Evolutionary conservation across 2,888 invertebrate genomes (phyloP).

Genomic region (Melanostoma mellinum): DNA sequence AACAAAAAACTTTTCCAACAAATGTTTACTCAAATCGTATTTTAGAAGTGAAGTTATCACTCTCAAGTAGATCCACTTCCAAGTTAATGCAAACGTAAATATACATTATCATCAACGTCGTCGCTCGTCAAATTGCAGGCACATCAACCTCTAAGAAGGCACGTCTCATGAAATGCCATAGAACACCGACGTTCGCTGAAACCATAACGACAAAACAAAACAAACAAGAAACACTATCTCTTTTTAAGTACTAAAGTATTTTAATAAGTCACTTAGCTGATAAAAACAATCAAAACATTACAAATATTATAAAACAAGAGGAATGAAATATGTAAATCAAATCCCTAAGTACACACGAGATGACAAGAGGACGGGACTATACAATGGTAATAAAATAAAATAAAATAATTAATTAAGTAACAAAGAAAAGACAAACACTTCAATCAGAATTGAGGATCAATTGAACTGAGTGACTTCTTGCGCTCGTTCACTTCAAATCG

Average conservation of each 20-base stretch:
- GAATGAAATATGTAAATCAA: slow-evolving; percentile 16
- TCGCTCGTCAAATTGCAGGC: slow-evolving; percentile 7
- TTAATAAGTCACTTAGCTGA: slow-evolving; percentile 69
- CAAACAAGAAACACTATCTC: slow-evolving; percentile 25
- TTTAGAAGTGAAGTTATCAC: no score
- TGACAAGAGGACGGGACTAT: slow-evolving; percentile 12
- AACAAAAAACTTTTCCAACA: no score
- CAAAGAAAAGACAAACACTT: slow-evolving; percentile 20
- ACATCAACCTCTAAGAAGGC: slow-evolving; percentile 32
- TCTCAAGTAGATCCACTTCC: slow-evolving; percentile 5
- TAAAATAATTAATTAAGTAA: slow-evolving; percentile 41
- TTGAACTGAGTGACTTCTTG: slow-evolving; percentile 81
- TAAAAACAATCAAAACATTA: slow-evolving; percentile 66
- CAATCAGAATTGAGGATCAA: slow-evolving; percentile 72
- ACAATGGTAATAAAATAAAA: slow-evolving; percentile 8
- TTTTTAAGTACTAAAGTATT: slow-evolving; percentile 63
- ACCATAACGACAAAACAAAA: neutral
- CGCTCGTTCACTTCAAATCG: slow-evolving; percentile 85
- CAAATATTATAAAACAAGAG: slow-evolving; percentile 34
- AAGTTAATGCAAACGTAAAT: slow-evolving; percentile 30
- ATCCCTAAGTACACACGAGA: slow-evolving; percentile 57
- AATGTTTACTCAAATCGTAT: no score
- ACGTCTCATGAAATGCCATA: slow-evolving; percentile 19
- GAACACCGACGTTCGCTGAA: neutral
- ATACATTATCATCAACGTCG: slow-evolving; percentile 38